Evolutionary conservation across 2,113 vertebrate species (phyloP), one percentile per base, ranked within the genome.

Genomic region (Takifugu flavidus): DNA sequence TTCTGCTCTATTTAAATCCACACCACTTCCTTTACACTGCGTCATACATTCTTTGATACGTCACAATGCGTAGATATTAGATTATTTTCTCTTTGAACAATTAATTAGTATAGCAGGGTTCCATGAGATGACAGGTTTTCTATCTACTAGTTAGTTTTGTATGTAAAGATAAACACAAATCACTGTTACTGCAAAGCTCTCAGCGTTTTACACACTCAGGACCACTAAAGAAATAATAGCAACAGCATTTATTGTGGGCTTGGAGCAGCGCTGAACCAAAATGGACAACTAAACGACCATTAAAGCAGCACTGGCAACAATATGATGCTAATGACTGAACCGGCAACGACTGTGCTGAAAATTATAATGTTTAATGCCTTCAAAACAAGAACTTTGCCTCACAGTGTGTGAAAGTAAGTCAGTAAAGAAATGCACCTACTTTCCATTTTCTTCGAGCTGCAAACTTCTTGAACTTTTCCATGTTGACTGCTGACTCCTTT

Each of bases 381-480:
- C 20, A 28, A 13, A 15, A 26, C 3, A 13, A 3, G 13, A 3
- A 20, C 11, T 4, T 44, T 1, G 20, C 46, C 26, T n/a, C 26
- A 20, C 13, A 3, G 15, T 2, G n/a, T 12, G 25, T 39, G 13
- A 29, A 49, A 26, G 46, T 50, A 2, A 39, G 27, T 14, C 3
- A 2, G 10, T n/a, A 3, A 55, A 4, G 4, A 65, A 7, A 49
- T 10, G 0, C 0, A 59, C 78, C 75, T 89, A 99, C 97, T 91
- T 99, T 99, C 97, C 97, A 99, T 79, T 99, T 99, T 61, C 93
- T 92, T 59, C 96, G 89, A 61, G 97, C 97, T 66, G 96, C 95
- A 56, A 99, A 98, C 89, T 96, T 99, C 72, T 98, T 99, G 76
- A 99, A 98, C 84, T 99, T 99, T 54, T 99, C 97, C 96, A 99